These are phyloP conservation scores for Eupithecia subumbrata DNA, from an alignment of 2,888 invertebrate genomes.

Conservation along the genomic window DNA sequence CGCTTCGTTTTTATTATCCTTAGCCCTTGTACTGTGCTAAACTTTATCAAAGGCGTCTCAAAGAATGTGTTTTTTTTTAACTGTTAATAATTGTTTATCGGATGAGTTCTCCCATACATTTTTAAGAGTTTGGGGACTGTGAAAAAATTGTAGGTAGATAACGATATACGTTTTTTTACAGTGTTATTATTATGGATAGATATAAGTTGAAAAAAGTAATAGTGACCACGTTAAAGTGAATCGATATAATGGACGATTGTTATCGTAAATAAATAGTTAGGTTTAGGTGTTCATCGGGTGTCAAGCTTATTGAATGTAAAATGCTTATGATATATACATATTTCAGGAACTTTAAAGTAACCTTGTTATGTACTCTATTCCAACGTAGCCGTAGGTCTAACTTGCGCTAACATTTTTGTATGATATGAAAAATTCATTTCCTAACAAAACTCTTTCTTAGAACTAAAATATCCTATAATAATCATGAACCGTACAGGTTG, in stretches of 20 bases:
- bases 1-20: conserved; percentile 70
- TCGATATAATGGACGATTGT: conserved; percentile 31
- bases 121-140: neutral
- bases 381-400: conserved; percentile 31
- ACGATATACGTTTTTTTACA: conserved; percentile 6
- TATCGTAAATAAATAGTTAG: conserved; percentile 25
- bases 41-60: conserved; percentile 48
- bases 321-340: conserved; percentile 43
- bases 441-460: neutral
- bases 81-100: neutral
- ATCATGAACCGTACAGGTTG: neutral
- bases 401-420: conserved; percentile 28
- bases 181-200: neutral
- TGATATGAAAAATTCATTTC: conserved; percentile 7
- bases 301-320: conserved; percentile 45
- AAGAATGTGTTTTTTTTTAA: neutral
- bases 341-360: conserved; percentile 9
- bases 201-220: neutral
- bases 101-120: neutral
- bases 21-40: conserved; percentile 69
- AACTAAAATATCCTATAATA: neutral
- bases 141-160: neutral
- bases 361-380: conserved; percentile 24
- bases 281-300: conserved; percentile 30
- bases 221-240: conserved; percentile 19